Base-by-base conservation (phyloP, 2,113 vertebrate species). In the Sinocyclocheilus grahami region DNA sequence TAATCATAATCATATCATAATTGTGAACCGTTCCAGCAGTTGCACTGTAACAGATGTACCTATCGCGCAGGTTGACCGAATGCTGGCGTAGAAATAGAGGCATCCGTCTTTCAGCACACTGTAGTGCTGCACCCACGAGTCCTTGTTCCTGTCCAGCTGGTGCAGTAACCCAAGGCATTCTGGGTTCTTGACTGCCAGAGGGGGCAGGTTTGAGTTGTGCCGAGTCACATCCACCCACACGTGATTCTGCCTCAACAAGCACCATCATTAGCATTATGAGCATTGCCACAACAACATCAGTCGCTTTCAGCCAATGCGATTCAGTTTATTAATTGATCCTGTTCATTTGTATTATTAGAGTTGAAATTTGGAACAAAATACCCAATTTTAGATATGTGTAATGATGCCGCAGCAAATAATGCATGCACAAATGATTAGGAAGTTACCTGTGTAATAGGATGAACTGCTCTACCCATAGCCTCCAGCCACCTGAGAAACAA, bases 181-280 rank as follows among this genome's bases (percentile, higher is more conserved):
- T 0, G 97, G 97, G 83, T 90, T 95, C 90, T 97, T 98, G 90
- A 98, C 97, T 20, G 97, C 97, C 89, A 98, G 89, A 0, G 97
- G 97, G 2, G 97, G 97, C 63, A 98, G 95, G 65, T 91, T 94
- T 3, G 96, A 95, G 87, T 98, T 97, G 91, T 98, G 96, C 80
- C 94, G 91, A 2, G 96, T 97, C 39, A 97, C 97, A 24, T 98
- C 96, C 86, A 97, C 95, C 97, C 97, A 98, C 84, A 98, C 96
- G 0, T 98, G 97, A 86, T 93, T 96, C 97, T 99, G 89, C 27
- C 91, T 91, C 69, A 90, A 14, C 55, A 83, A 42, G 37, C 67
- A 76, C 33, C 71, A 63, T 8, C 1, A 11, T 85, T 77, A 84
- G 20, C 14, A 60, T 60, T 33, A 14, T 24, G 27, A 88, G n/a